Evolutionary conservation across 1,140 invertebrate species (phyloP).

Genomic region (Andrena cerasifolii): DNA sequence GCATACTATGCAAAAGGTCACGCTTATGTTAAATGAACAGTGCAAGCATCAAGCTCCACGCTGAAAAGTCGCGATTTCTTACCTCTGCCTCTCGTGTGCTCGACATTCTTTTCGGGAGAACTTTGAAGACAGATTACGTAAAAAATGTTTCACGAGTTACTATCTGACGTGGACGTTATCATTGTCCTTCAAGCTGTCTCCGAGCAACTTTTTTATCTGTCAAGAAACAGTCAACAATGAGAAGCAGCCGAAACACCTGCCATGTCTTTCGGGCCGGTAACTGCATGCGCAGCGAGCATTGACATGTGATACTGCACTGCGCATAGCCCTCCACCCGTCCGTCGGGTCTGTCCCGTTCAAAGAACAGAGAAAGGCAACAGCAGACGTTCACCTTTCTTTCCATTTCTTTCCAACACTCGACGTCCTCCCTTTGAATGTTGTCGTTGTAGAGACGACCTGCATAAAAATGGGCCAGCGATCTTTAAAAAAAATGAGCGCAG

Average conservation of each 20-base stretch:
- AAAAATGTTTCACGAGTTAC: slow-evolving; percentile 16
- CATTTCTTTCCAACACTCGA: not conserved
- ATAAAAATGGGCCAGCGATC: slow-evolving; percentile 1
- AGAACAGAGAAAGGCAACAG: not conserved
- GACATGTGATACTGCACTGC: slow-evolving; percentile 43
- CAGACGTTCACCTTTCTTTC: not conserved
- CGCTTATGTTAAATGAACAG: not conserved
- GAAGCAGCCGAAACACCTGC: slow-evolving; percentile 67
- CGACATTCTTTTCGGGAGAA: slow-evolving; percentile 67
- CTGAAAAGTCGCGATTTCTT: slow-evolving; percentile 23
- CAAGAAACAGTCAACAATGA: slow-evolving; percentile 40
- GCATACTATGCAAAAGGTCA: not conserved
- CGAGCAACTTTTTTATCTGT: slow-evolving; percentile 22
- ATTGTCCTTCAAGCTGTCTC: not conserved
- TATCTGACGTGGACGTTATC: slow-evolving; percentile 21
- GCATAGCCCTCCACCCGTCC: slow-evolving; percentile 28
- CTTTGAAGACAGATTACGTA: slow-evolving; percentile 11
- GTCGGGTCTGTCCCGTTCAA: slow-evolving; percentile 2
- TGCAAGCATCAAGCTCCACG: not conserved
- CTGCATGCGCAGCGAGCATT: slow-evolving; percentile 61
- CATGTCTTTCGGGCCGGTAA: slow-evolving; percentile 69
- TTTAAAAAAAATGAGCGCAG: not conserved
- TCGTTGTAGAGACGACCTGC: not conserved
- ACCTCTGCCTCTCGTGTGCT: slow-evolving; percentile 64
- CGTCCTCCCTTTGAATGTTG: not conserved